Conservation (phyloP, 1,140 invertebrate species). For the Eumaeus atala region DNA sequence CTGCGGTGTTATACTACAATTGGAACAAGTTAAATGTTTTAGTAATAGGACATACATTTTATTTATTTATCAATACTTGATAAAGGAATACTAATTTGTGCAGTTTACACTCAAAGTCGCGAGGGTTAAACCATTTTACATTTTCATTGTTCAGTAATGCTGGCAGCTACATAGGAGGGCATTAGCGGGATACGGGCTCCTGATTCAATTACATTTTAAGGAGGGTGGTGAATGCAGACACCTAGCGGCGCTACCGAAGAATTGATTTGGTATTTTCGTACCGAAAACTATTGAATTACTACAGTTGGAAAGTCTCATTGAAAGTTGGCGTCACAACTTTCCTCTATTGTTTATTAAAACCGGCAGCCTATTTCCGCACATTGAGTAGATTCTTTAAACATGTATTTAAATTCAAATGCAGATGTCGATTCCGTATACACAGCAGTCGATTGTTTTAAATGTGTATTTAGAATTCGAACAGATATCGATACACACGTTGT, state of each 20-base stretch:
- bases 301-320: too few species aligned
- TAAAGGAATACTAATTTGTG: background rate
- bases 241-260: background rate
- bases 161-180: slow-evolving; percentile 20
- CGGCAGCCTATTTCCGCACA: background rate
- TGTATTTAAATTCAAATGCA: background rate
- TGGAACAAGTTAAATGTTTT: too few species aligned
- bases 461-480: slow-evolving; percentile 1
- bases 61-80: background rate
- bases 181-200: slow-evolving; percentile 42
- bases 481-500: slow-evolving; percentile 12
- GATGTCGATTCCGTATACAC: too few species aligned
- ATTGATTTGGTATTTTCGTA: too few species aligned
- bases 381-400: background rate
- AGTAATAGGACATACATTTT: too few species aligned
- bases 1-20: too few species aligned
- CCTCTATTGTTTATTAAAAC: slow-evolving; percentile 17
- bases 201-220: slow-evolving; percentile 47
- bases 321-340: slow-evolving; percentile 7
- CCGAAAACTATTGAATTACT: too few species aligned
- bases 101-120: too few species aligned
- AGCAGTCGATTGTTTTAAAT: too few species aligned
- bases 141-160: background rate
- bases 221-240: slow-evolving; percentile 24
- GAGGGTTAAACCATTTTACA: too few species aligned